Percentiles rank a stretch among this genome's conserved stretches.
phyloP scores from a whole-genome alignment of 1,140 invertebrate genomes.

The Ceratina calcarata region DNA sequence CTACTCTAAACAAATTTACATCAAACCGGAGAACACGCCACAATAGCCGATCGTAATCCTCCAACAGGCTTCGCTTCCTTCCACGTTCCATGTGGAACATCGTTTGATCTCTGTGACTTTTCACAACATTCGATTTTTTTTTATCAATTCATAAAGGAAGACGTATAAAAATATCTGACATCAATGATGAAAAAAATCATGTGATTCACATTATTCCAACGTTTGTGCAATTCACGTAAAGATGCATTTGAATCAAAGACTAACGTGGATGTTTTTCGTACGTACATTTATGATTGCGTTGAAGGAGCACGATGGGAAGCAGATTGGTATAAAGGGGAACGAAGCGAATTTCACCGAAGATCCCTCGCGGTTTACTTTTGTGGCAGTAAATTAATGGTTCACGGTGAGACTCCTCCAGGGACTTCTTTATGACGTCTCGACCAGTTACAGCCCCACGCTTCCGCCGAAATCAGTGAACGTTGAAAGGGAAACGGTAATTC shows the following conservation, averaged over 20 bases:
- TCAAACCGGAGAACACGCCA: slow-evolving; percentile 51
- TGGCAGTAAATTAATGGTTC: slow-evolving; percentile 68
- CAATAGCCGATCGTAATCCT: slow-evolving; percentile 60
- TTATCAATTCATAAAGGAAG: no score
- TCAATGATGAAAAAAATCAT: no score
- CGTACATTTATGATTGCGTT: neutral
- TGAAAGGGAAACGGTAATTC: slow-evolving; percentile 27
- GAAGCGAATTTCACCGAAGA: slow-evolving; percentile 57
- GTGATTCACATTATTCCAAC: no score
- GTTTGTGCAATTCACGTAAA: neutral
- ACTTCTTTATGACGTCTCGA: slow-evolving; percentile 51
- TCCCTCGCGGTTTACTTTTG: slow-evolving; percentile 64
- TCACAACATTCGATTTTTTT: neutral
- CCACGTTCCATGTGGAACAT: neutral
- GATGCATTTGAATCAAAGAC: neutral
- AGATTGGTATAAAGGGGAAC: slow-evolving; percentile 40
- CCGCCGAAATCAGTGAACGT: slow-evolving; percentile 56
- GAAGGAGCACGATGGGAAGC: slow-evolving; percentile 27
- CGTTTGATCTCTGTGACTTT: neutral
- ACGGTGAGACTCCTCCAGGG: slow-evolving; percentile 40
- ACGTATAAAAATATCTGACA: no score
- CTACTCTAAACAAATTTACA: slow-evolving; percentile 67
- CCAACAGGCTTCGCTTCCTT: slow-evolving; percentile 13
- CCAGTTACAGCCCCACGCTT: slow-evolving; percentile 54
- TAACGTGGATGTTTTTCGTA: neutral